These are phyloP conservation scores for Andrena minutula DNA, from an alignment of 2,888 invertebrate genomes.

Conservation along the genomic window DNA sequence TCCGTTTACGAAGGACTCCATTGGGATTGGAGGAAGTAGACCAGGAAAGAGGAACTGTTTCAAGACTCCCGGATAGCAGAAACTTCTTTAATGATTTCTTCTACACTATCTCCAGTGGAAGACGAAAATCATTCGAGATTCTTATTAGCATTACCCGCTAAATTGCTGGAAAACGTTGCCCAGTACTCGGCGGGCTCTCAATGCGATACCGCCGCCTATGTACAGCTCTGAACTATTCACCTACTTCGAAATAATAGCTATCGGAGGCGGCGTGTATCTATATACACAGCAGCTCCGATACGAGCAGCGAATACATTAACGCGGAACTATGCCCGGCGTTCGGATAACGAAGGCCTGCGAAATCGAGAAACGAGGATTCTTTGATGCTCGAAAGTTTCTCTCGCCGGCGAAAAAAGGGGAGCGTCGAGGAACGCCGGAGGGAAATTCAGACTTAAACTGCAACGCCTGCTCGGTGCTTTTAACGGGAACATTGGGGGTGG, in stretches of 20 bases:
- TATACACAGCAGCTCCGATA: conserved; percentile 23
- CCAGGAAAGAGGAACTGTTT: too few species aligned
- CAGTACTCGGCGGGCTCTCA: conserved; percentile 8
- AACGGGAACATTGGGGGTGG: background rate
- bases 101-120: too few species aligned
- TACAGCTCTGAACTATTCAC: conserved; percentile 45
- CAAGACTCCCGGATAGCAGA: too few species aligned
- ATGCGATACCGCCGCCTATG: conserved; percentile 12
- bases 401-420: background rate
- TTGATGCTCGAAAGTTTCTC: conserved; percentile 1
- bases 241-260: conserved; percentile 59
- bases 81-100: too few species aligned
- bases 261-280: conserved; percentile 40
- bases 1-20: too few species aligned
- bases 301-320: conserved; percentile 47
- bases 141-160: conserved; percentile 22
- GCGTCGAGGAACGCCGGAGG: background rate
- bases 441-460: background rate
- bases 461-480: background rate
- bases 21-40: too few species aligned
- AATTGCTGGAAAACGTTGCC: conserved; percentile 38
- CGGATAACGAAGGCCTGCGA: conserved; percentile 31
- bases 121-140: background rate
- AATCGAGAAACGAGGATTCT: conserved; percentile 11
- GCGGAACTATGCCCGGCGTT: conserved; percentile 40